These are phyloP conservation scores for Bhutanitis thaidina DNA, from an alignment of 2,888 invertebrate species.

Conservation along the genomic window DNA sequence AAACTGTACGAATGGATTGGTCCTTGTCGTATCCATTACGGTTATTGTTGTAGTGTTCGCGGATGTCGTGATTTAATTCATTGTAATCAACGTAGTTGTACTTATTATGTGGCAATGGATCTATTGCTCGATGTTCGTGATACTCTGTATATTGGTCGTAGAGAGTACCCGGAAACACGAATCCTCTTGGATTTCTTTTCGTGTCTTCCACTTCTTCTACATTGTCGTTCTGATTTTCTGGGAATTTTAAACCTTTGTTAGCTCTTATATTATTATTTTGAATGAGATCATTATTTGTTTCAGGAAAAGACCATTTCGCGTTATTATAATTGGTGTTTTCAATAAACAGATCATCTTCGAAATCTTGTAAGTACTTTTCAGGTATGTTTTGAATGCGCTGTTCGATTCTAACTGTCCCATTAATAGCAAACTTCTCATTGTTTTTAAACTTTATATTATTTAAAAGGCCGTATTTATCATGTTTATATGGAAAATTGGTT, in stretches of 20 bases:
- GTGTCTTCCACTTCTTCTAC: conserved; percentile 6
- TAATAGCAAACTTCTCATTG: conserved; percentile 7
- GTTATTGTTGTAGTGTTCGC: conserved; percentile 26
- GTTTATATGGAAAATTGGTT: conserved; percentile 35
- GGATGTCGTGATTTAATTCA: conserved; percentile 26
- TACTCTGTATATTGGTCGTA: not conserved
- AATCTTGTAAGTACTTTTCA: conserved; percentile 20
- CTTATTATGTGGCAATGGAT: not conserved
- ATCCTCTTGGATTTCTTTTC: conserved; percentile 25
- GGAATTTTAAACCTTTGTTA: conserved; percentile 34
- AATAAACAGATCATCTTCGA: conserved; percentile 25
- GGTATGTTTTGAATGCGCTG: conserved; percentile 60
- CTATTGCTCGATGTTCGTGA: conserved; percentile 1
- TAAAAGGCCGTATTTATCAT: conserved; percentile 29
- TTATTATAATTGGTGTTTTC: conserved; percentile 26
- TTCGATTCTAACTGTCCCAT: conserved; percentile 36
- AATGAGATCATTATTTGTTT: conserved; percentile 20
- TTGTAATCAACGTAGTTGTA: conserved; percentile 17
- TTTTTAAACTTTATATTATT: conserved; percentile 32
- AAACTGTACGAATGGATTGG: conserved; percentile 48
- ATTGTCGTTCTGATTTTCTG: conserved; percentile 23
- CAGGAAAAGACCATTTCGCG: conserved; percentile 53
- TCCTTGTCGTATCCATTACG: conserved; percentile 32
- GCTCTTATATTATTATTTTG: conserved; percentile 22
- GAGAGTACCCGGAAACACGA: conserved; percentile 29